Percentiles rank a stretch among this genome's conserved stretches.
Conservation (phyloP, 2,113 vertebrate genomes). For the Crotalus horridus region DNA sequence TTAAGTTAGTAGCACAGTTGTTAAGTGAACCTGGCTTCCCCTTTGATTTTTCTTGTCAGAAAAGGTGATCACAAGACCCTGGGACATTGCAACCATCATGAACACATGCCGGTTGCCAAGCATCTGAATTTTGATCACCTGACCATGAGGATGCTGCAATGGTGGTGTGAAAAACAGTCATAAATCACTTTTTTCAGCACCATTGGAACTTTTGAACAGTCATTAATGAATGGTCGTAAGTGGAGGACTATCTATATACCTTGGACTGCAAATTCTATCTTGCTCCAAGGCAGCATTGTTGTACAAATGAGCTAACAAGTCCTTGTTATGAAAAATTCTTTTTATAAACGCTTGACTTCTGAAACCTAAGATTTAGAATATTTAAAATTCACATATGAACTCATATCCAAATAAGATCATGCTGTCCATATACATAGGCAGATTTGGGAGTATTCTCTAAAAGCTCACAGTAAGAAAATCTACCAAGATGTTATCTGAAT, state of each 20-base stretch:
- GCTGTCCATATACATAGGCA: not conserved
- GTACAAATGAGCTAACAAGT: not conserved
- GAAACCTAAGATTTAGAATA: not conserved
- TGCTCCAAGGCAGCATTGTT: not conserved
- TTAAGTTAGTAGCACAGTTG: too few species aligned
- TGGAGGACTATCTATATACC: not conserved
- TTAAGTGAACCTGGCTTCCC: too few species aligned
- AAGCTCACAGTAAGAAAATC: not conserved
- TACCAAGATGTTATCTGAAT: not conserved
- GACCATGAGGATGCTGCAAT: not conserved
- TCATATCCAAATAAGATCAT: not conserved
- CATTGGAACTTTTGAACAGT: not conserved
- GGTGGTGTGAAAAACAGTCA: not conserved
- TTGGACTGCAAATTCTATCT: not conserved
- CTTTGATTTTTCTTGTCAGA: not conserved
- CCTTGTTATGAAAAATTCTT: not conserved
- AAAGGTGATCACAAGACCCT: not conserved
- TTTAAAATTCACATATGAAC: not conserved
- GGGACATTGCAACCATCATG: too few species aligned
- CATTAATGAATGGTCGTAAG: not conserved
- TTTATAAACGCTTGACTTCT: not conserved
- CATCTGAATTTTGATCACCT: not conserved
- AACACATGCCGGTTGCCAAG: not conserved
- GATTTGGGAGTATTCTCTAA: not conserved
- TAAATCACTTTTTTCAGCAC: not conserved